Base-by-base conservation (phyloP, 1,140 invertebrate species). In the Cydia strobilella region DNA sequence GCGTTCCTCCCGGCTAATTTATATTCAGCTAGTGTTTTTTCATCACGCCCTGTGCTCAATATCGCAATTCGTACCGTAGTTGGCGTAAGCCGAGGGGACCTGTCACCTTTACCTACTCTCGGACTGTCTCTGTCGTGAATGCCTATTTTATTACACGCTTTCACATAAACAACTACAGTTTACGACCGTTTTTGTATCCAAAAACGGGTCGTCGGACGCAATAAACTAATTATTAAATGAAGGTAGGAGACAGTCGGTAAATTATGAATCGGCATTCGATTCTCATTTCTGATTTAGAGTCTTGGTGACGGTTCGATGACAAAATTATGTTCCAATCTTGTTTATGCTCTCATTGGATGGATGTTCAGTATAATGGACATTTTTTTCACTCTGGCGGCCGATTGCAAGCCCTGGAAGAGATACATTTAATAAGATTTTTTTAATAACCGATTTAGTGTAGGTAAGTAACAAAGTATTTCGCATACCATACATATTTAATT, bases 11-110 rank as follows among this genome's bases (percentile, higher is more conserved):
- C 81, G 84, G 87, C 90, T 93, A 89, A 93, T 93, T 93, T 93
- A 93, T 93, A 93, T 93, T 93, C 91, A 90, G 91, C 85, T 87
- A 87, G 91, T 90, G 91, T 91, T 93, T 91, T 93, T 93, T 93
- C 91, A 93, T 93, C 91, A 91, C 90, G 88, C 83, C 86, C 83
- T 83, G 90, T 91, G 90, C 86, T 93, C 90, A 90, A 93, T 91
- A 91, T 91, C 85, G 90, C 91, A 90, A 90, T 93, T 91, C 91
- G 91, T 91, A 86, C 88, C 88, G 88, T 92, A 90, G 89, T 89
- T 89, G 88, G 89, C 86, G 87, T 90, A 89, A 89, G 89, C 84
- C 84, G 86, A 83, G 85, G 86, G 86, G 85, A 81, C 85, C 85
- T 90, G 87, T 90, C 89, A 91, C 87, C 87, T 90, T 82, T 84